Base-by-base conservation (phyloP, 2,113 vertebrate genomes). In the Zosterops hypoxanthus region DNA sequence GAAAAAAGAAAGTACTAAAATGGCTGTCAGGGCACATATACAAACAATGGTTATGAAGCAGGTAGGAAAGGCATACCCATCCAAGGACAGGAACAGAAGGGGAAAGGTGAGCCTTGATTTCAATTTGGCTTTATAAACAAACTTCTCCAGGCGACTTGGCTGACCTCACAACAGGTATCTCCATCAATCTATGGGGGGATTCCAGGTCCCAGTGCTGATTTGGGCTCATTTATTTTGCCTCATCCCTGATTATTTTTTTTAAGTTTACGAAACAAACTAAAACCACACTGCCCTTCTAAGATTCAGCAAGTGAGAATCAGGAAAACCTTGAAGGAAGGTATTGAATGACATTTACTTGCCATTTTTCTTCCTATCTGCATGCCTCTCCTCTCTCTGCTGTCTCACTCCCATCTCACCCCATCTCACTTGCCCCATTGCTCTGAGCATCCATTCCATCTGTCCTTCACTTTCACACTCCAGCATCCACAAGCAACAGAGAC, bases 181-280 rank as follows among this genome's bases (percentile, higher is more conserved):
- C 56, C 17, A 34, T 14, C 22, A 80, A 28, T 6, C 0, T 0
- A 49, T 70, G 13, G 15, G 8, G 7, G 7, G 14, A 83, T 71
- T 84, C 21, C 33, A 33, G 8, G 28, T 31, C 50, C 65, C 64
- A 64, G 0, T 24, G 42, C 5, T 88, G 42, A 49, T 52, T 82
- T 15, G 7, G 26, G 31, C 6, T 82, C 44, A 61, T 26, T 23
- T 52, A 22, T 61, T 95, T 91, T 86, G 31, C 22, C 44, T 78
- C 12, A 11, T 23, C 2, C 3, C 3, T 21, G 25, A 28, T 39
- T 36, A 7, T 15, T 29, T 39, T 33, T 53, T 49, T 2, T 2
- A 57, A 14, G 14, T 56, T 53, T 8, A 15, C 53, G 26, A 84
- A 93, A 60, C n/a, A 81, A 93, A 55, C 24, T 66, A 76, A 76